A percentile compares a stretch with the other conserved stretches of the same genome.
These are phyloP conservation scores for Shargacucullia verbasci DNA, from an alignment of 2,888 invertebrate genomes.

Conservation along the genomic window DNA sequence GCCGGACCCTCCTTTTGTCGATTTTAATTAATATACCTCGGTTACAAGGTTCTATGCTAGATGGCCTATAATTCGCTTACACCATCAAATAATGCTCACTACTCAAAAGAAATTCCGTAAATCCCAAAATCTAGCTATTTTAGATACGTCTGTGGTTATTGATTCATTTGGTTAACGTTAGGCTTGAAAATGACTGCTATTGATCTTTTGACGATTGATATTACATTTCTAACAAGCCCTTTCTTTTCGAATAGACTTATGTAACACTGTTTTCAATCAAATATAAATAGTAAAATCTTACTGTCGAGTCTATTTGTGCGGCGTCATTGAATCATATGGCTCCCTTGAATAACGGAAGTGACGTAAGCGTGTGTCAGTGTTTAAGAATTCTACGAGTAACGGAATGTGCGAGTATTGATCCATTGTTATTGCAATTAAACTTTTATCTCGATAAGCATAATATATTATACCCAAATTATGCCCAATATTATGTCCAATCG, in stretches of 20 bases:
- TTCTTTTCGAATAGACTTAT: background rate
- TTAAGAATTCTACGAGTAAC: conserved; percentile 34
- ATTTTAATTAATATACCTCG: conserved; percentile 49
- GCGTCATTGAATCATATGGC: conserved; percentile 24
- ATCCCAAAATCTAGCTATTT: conserved; percentile 4
- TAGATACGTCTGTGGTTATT: conserved; percentile 6
- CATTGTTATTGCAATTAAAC: conserved; percentile 34
- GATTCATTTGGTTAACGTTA: conserved; percentile 9
- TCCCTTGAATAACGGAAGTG: conserved; percentile 31
- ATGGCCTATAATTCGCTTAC: conserved; percentile 10
- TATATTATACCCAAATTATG: conserved; percentile 14
- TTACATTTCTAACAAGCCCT: no score
- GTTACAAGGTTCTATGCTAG: conserved; percentile 16
- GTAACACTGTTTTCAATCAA: conserved; percentile 12
- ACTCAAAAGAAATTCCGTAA: conserved; percentile 16
- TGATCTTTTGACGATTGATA: conserved; percentile 1
- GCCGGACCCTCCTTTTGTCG: conserved; percentile 26
- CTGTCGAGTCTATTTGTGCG: conserved; percentile 30
- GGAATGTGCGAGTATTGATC: conserved; percentile 29
- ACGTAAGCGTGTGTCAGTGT: conserved; percentile 33
- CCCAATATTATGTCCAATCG: conserved; percentile 25
- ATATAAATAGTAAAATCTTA: conserved; percentile 20
- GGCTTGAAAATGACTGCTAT: conserved; percentile 1
- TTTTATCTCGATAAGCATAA: conserved; percentile 29
- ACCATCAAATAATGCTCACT: conserved; percentile 27